phyloP scores from a whole-genome alignment of 2,888 invertebrate species.

The Xestia c-nigrum region DNA sequence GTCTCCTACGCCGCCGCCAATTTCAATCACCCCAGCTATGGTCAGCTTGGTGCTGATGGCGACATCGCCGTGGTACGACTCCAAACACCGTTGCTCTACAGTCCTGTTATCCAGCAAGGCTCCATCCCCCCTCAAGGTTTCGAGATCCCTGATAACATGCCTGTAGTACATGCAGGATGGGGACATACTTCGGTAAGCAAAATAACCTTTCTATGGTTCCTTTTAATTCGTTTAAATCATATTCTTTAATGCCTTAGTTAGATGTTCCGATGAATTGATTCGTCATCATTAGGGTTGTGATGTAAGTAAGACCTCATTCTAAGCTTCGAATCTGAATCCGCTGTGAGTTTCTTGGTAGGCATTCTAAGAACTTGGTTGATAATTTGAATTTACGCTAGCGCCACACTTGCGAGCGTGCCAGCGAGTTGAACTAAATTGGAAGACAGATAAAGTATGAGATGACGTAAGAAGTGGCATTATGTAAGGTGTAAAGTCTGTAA shows the following conservation, averaged over 20 bases:
- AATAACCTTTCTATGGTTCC: background rate
- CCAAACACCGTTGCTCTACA: slow-evolving; percentile 59
- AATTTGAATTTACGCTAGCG: too few species aligned
- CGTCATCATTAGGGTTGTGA: background rate
- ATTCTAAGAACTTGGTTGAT: too few species aligned
- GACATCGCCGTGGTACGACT: slow-evolving; percentile 76
- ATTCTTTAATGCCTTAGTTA: background rate
- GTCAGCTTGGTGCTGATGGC: slow-evolving; percentile 65
- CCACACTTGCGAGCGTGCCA: too few species aligned
- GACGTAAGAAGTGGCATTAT: too few species aligned
- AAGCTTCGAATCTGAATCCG: too few species aligned
- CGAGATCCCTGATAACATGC: slow-evolving; percentile 66
- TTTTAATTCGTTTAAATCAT: background rate
- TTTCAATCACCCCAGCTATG: slow-evolving; percentile 75
- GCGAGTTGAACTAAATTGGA: too few species aligned
- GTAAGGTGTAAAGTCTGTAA: too few species aligned
- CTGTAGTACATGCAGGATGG: slow-evolving; percentile 77
- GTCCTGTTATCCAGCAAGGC: slow-evolving; percentile 65
- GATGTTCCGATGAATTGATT: background rate
- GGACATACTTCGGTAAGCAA: slow-evolving; percentile 72
- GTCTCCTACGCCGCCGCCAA: slow-evolving; percentile 62
- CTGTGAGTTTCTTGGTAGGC: too few species aligned
- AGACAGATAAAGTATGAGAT: too few species aligned
- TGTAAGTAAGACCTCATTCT: too few species aligned
- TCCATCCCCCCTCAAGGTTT: slow-evolving; percentile 64